Evolutionary conservation across 2,797 vertebrate species (phyloP), one percentile per base, ranked within the genome.

Genomic region (Poeciliopsis presidionis): DNA sequence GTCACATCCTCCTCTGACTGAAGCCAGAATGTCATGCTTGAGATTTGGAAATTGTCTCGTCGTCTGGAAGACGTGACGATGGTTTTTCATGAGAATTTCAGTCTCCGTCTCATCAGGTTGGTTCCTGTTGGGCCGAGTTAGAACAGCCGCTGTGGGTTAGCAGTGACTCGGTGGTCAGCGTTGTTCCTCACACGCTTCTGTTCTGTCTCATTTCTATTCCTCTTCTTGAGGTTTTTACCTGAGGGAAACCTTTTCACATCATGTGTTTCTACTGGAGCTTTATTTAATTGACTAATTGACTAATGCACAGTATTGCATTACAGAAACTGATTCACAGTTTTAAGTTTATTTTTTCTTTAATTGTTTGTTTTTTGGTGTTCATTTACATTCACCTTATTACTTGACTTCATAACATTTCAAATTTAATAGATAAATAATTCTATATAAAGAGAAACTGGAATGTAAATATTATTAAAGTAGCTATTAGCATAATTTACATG

Each of bases 151-250:
- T 63, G 28, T 75, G 46, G 41, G 36, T 81, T 75, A 46, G 74
- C 28, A 7, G 30, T 12, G 22, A 67, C 16, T 45, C 51, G 5
- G 2, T 81, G 20, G 6, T 70, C 43, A 2, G 16, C 49, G 13
- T 65, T 0, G 12, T 87, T 83, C 41, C 39, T 78, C 18, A 51
- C 1, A 70, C 0, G 16, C 2, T 78, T 74, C 71, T 13, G 3
- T 59, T 73, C 13, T 57, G 41, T 78, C 51, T 70, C 57, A 7
- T 82, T 88, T 83, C 39, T 28, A 57, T 89, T 88, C 79, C 78
- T 73, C 67, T 65, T 80, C 87, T 83, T 63, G 9, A 1, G 41
- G 9, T 57, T n/a, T 49, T 9, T 28, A 61, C 46, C 4, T 0
- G 0, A n/a, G 12, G 4, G 8, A 84, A 7, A 84, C 63, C 81